Base-by-base conservation (phyloP, 2,888 invertebrate species). In the Aricia artaxerxes region DNA sequence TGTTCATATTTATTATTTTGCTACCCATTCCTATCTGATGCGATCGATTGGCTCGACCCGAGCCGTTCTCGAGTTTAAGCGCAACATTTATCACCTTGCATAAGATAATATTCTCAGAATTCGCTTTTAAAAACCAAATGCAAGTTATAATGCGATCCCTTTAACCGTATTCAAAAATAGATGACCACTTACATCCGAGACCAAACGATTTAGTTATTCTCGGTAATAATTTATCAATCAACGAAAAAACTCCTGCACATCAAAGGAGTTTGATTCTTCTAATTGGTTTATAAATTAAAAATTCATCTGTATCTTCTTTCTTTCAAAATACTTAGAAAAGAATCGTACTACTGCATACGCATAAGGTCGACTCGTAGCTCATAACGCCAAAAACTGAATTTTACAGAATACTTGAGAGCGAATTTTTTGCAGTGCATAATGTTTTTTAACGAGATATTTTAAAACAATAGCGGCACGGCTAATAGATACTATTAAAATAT, bases 271-370 rank as follows among this genome's bases (percentile, higher is more conserved):
- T 69, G 24, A 69, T 69, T 69, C 69, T 9, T 69, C 35, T 69
- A 69, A 69, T 38, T 69, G 69, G 69, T 69, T 69, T 69, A 31
- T 69, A 69, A 69, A 69, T 69, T 69, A 64, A 64, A 61, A 61
- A 61, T 31, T 35, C 35, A 13, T 24, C 24, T 35, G 35, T 35
- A 35, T 35, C 35, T 24, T 35, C 35, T 35, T 35, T 35, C 13
- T 9, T 38, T 69, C 5, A 5, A 69, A 64, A 24, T 61, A 49
- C 49, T 44, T 49, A 49, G 9, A 49, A 40, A 49, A 11, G 44
- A 61, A 24, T 13, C 61, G 6, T n/a, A 61, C 61, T 1, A 60
- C 7, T 49, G 0, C 24, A 24, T 24, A 24, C 7, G 11, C 49
- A 53, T 44, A 44, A 44, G 7, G 1, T 44, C 2, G 7, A 5